Base-by-base conservation (phyloP, 1,140 invertebrate genomes). In the Trissolcus basalis region DNA sequence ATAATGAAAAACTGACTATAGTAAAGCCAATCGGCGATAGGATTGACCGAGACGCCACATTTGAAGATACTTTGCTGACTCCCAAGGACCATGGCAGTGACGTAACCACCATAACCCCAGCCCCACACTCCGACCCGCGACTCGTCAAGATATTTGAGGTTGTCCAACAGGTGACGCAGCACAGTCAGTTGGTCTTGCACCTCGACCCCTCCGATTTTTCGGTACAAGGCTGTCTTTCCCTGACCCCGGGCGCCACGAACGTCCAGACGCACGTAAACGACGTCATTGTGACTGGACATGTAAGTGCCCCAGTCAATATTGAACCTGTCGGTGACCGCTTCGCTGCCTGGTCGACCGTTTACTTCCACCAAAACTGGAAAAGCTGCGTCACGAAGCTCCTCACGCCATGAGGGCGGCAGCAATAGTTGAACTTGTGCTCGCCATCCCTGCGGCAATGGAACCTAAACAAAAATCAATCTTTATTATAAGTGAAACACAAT, bases 61-160 rank as follows among this genome's bases (percentile, higher is more conserved):
- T 96, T 95, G 86, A 97, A 96, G 14, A 95, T 91, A 77, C 93
- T 91, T 80, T 96, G 93, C 81, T 96, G 94, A 7, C 93, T 93
- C 9, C 95, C 95, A 39, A 98, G 90, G 32, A 96, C 92, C 92
- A 96, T 96, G 36, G 95, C 91, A 0, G 96, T 96, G 11, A 97
- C 94, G 87, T 96, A 98, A 0, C 96, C 97, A 8, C 96, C 96
- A 86, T 97, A 98, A n/a, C 96, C 96, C 96, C 96, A 96, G n/a
- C 97, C 97, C 96, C 95, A 97, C 45, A 98, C 92, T 0, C 95
- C 96, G 33, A 97, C 94, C 67, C 95, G 92, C 1, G 93, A 93
- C 76, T 93, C 92, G 83, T 98, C 96, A 75, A 98, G 90, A 87
- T 94, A 98, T 81, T 94, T 94, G 64, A 94, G 90, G 11, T 92